phyloP scores from a whole-genome alignment of 2,113 vertebrate genomes.

The Tautogolabrus adspersus region DNA sequence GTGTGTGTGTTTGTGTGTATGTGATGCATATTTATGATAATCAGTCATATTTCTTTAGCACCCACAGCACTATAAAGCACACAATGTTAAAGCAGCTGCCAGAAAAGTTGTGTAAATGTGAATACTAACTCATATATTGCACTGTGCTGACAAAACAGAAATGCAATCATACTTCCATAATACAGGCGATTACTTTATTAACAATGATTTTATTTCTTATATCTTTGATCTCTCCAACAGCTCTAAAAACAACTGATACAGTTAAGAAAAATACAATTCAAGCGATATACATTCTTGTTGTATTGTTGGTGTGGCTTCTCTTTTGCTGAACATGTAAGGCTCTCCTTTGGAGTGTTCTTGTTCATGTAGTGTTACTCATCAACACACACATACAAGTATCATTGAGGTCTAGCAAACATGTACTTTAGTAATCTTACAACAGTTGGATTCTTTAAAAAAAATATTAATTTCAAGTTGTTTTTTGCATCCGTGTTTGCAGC shows the following conservation, averaged over 20 bases:
- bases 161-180: conserved; percentile 22
- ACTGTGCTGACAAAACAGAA: conserved; percentile 39
- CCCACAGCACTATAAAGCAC: conserved; percentile 12
- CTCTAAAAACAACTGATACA: no score
- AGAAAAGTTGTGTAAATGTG: conserved; percentile 22
- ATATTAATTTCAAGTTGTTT: neutral
- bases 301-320: neutral
- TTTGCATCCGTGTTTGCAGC: neutral
- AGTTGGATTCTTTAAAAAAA: neutral
- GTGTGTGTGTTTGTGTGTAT: conserved; percentile 28
- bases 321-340: neutral
- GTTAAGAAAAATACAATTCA: neutral
- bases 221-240: neutral
- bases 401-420: neutral
- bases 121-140: conserved; percentile 45
- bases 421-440: no score
- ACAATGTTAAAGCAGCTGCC: conserved; percentile 43
- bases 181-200: neutral
- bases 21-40: conserved; percentile 65
- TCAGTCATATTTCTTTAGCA: conserved; percentile 21
- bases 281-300: neutral
- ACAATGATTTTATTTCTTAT: neutral
- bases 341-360: neutral
- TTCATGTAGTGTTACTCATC: neutral
- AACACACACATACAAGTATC: neutral